phyloP scores from a whole-genome alignment of 2,797 vertebrate genomes.

The Girardinus metallicus region DNA sequence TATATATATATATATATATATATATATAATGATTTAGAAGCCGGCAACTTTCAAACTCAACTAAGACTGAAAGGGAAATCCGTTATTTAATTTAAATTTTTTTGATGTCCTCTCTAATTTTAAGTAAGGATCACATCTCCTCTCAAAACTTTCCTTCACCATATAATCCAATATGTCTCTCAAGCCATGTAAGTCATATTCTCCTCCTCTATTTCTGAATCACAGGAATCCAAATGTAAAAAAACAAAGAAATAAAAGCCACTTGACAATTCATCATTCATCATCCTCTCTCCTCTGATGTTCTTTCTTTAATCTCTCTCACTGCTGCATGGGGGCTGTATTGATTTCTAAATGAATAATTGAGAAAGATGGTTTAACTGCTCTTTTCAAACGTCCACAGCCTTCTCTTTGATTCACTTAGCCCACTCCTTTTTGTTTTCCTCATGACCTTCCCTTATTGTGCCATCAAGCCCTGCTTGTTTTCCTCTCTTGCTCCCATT shows the following conservation, averaged over 20 bases:
- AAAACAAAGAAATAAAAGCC: slow-evolving; percentile 32
- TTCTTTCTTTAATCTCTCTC: slow-evolving; percentile 36
- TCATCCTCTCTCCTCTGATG: slow-evolving; percentile 17
- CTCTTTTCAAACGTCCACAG: slow-evolving; percentile 50
- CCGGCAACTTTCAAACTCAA: slow-evolving; percentile 29
- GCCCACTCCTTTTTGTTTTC: slow-evolving; percentile 22
- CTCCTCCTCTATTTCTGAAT: neutral
- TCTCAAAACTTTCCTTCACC: neutral
- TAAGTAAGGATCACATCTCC: slow-evolving; percentile 26
- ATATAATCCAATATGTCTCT: slow-evolving; percentile 10
- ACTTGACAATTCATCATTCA: slow-evolving; percentile 29
- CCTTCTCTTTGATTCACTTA: slow-evolving; percentile 44
- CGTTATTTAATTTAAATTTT: slow-evolving; percentile 28
- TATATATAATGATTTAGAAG: slow-evolving; percentile 13
- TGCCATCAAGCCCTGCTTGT: slow-evolving; percentile 26
- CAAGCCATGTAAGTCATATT: neutral
- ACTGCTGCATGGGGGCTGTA: slow-evolving; percentile 38
- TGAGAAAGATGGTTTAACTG: slow-evolving; percentile 65
- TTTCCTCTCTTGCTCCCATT: slow-evolving; percentile 4
- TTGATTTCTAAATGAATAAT: slow-evolving; percentile 77
- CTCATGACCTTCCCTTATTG: slow-evolving; percentile 19
- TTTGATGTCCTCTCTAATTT: slow-evolving; percentile 12
- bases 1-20: neutral
- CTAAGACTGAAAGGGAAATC: slow-evolving; percentile 15
- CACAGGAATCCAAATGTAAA: slow-evolving; percentile 15